Percentiles rank a stretch among this genome's conserved stretches.
phyloP scores from a whole-genome alignment of 2,113 vertebrate genomes.

The Coturnix japonica region DNA sequence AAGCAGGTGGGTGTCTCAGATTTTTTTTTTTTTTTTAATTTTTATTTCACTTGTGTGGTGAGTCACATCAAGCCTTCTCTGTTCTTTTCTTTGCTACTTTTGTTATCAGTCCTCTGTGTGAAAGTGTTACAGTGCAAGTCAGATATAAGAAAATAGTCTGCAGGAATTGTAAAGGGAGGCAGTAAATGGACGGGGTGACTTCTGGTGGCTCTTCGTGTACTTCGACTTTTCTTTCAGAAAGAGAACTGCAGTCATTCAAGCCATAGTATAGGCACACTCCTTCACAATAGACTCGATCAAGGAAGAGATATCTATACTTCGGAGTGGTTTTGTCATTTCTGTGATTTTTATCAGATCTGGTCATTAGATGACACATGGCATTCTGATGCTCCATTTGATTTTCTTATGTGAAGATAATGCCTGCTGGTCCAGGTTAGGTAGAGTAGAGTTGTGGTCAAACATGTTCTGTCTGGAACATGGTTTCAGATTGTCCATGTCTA shows the following conservation, averaged over 20 bases:
- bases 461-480: background rate
- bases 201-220: background rate
- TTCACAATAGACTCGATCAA: background rate
- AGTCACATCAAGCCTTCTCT: slow-evolving; percentile 48
- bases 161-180: background rate
- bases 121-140: background rate
- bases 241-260: background rate
- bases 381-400: background rate
- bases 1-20: slow-evolving; percentile 51
- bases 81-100: slow-evolving; percentile 31
- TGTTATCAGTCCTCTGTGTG: background rate
- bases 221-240: background rate
- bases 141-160: background rate
- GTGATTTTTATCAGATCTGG: background rate
- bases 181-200: background rate
- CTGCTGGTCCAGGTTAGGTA: background rate
- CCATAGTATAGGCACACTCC: background rate
- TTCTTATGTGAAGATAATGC: background rate
- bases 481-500: background rate
- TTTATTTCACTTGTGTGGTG: slow-evolving; percentile 11
- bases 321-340: background rate
- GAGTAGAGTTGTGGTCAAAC: background rate
- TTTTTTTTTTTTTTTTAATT: background rate
- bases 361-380: background rate
- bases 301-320: background rate